phyloP scores from a whole-genome alignment of 2,113 vertebrate genomes.

The Tragulus kanchil region DNA sequence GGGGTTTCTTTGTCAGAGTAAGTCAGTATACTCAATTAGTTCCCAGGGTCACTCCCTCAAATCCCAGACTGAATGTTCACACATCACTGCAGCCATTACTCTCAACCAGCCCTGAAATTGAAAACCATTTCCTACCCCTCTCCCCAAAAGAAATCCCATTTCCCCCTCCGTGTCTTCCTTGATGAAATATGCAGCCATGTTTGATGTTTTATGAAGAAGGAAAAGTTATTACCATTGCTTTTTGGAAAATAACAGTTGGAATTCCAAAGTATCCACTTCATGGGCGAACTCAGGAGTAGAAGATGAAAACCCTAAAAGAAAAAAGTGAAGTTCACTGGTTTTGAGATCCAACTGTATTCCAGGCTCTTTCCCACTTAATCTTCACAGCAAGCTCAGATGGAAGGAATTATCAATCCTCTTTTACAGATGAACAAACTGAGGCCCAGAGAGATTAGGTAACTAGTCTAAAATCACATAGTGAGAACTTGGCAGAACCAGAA shows the following conservation, averaged over 20 bases:
- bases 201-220: conserved; percentile 5
- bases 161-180: background rate
- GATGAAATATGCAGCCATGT: background rate
- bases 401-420: background rate
- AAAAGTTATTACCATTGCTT: background rate
- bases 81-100: background rate
- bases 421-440: background rate
- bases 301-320: background rate
- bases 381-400: background rate
- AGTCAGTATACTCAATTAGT: conserved; percentile 67
- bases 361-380: conserved; percentile 4
- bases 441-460: background rate
- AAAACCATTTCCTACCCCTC: conserved; percentile 45
- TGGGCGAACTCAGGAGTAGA: background rate
- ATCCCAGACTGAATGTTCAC: conserved; percentile 46
- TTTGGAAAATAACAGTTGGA: conserved; percentile 8
- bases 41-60: conserved; percentile 74
- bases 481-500: background rate
- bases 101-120: conserved; percentile 60
- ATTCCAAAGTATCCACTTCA: background rate
- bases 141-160: background rate
- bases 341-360: background rate
- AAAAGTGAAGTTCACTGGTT: background rate
- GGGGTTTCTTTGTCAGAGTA: conserved; percentile 78
- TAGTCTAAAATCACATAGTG: background rate